Evolutionary conservation across 2,797 vertebrate species (phyloP), one percentile per base, ranked within the genome.

Genomic region (Aulostomus chinensis): DNA sequence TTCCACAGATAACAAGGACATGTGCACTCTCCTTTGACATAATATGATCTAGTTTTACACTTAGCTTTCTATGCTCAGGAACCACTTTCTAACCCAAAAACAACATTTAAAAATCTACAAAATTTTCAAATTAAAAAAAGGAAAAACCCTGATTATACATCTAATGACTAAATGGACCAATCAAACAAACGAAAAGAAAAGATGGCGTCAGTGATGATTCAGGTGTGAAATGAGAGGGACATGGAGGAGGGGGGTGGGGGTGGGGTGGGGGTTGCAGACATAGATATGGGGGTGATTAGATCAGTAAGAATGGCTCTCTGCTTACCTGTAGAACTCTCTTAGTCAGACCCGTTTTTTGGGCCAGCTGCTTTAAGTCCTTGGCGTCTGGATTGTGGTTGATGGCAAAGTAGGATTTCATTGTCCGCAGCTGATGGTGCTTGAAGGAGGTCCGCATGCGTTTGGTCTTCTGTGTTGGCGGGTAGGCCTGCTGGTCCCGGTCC

Each of bases 391-490:
- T 99, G 90, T 99, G 97, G 88, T 99, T 99, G 92, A 99, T 98
- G 88, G 97, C 97, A 72, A 99, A 99, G 89, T 99, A 99, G 84
- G 97, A 98, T 90, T 99, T 99, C 97, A 99, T 99, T 89, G 97
- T 98, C 80, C 97, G 94, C 65, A 99, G 97, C 93, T 99, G 97
- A 92, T 99, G 95, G 86, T 99, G 97, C 84, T 99, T 99, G 86
- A 99, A 99, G 55, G 97, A 99, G 40, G 97, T 99, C 46, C 97
- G 92, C 96, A 99, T 99, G 77, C 97, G 96, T 74, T 99, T 99
- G 87, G 96, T 95, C 90, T 99, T 99, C 92, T 99, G 97, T 5
- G 97, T 96, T 1, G 93, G 93, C 54, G 96, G 88, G 66, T 98
- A 98, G 83, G 96, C 79, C 90, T 96, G 95, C 89, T 96, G 94